Base-by-base conservation (phyloP, 2,797 vertebrate species). In the Lithobates sylvaticus region DNA sequence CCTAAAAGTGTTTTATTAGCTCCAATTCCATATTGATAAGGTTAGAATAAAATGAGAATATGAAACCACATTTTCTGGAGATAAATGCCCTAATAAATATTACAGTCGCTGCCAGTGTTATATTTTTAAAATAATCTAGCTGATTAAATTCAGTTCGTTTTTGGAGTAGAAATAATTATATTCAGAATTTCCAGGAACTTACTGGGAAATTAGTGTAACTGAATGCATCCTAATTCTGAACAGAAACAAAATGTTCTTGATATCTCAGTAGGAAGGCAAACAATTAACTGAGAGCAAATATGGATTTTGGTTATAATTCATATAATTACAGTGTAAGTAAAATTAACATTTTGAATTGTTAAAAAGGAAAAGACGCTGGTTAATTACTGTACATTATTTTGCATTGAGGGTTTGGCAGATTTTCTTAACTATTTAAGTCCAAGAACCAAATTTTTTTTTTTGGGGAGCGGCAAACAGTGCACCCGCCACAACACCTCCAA, bases 231-330 rank as follows among this genome's bases (percentile, higher is more conserved):
- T 58, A 68, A 71, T 32, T 70, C 29, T 58, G 78, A 81, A 71
- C 69, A 71, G 21, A 72, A 71, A 50, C 44, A 81, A 81, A 71
- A 71, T 47, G 27, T 54, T 80, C 78, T 80, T n/a, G 13, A 70
- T 50, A 71, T 58, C 32, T 70, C 29, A 71, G 78, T 70, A 81
- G 68, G 68, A 54, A n/a, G 70, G 21, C 42, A 81, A 15, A 54
- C 26, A 81, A 58, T 54, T 32, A 34, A 70, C 44, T 29, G 42
- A 36, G 68, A 34, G 44, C 68, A 81, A 71, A 81, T 81, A 71
- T 80, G 39, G 44, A 71, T 34, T 68, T 42, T 79, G 15, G 69
- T 47, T 27, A 78, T 78, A 78, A 78, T 67, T 78, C 64, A 79
- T 47, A 69, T 29, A 47, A 69, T 69, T 42, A 29, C 29, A 80